A percentile compares a stretch with the other conserved stretches of the same genome.
Conservation (phyloP, 2,797 vertebrate species). For the Pseudochaenichthys georgianus region DNA sequence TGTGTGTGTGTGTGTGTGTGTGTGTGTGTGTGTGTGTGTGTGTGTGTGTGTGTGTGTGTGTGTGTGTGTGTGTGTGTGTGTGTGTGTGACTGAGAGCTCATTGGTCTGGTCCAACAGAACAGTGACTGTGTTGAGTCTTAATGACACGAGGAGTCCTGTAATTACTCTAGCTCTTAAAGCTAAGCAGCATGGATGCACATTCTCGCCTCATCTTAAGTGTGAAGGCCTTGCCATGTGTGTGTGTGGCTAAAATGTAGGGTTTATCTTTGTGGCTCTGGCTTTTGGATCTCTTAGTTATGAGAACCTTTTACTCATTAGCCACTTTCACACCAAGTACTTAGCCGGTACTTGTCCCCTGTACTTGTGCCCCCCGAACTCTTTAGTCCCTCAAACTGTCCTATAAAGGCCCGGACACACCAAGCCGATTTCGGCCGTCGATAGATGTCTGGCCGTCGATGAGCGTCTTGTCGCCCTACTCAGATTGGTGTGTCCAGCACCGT, state of each 20-base stretch:
- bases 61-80: conserved; percentile 15
- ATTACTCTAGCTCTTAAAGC: conserved; percentile 10
- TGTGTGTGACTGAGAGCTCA: conserved; percentile 19
- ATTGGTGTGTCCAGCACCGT: no score
- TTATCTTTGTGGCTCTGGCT: not conserved
- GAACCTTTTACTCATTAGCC: not conserved
- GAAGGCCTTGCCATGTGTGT: not conserved
- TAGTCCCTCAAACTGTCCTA: no score
- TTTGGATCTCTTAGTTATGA: not conserved
- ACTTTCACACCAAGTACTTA: not conserved
- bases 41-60: conserved; percentile 11
- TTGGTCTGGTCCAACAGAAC: conserved; percentile 12
- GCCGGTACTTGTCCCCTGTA: no score
- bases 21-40: conserved; percentile 15
- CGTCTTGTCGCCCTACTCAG: no score
- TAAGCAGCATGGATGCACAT: not conserved
- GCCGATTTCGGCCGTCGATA: no score
- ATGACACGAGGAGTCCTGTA: conserved; percentile 19
- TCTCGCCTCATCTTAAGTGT: not conserved
- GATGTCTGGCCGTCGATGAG: no score
- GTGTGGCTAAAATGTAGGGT: not conserved
- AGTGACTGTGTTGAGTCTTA: conserved; percentile 2
- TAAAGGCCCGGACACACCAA: no score
- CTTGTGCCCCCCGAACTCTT: no score
- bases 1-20: conserved; percentile 10